Base-by-base conservation (phyloP, 1,140 invertebrate species). In the Micrasema minimum region DNA sequence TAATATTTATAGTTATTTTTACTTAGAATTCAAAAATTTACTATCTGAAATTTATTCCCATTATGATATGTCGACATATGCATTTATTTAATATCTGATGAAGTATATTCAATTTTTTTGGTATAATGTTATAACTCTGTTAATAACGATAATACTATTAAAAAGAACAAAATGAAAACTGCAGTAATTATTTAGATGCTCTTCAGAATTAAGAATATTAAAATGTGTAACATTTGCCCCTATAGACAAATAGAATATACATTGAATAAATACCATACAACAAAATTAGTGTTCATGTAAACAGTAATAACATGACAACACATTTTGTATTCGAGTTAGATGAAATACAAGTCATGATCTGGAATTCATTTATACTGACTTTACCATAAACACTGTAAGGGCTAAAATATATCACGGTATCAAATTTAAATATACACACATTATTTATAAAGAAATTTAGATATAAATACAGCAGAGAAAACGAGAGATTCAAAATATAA, bases 231-330 rank as follows among this genome's bases (percentile, higher is more conserved):
- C n/a, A n/a, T n/a, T n/a, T 55, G 26, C 59, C 22, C 41, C 7
- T 26, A 46, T 46, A n/a, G 59, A 64, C 59, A 64, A 64, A n/a
- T n/a, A n/a, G n/a, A 31, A 45, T 64, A 45, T 46, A 31, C 45
- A 23, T 64, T 46, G n/a, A n/a, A n/a, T 22, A 23, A 4, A 45
- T 1, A 45, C n/a, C 22, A 20, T 26, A 43, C n/a, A 22, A 45
- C 16, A 46, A 45, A n/a, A 62, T 57, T 9, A 26, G 35, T 37
- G 53, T 35, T 57, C 35, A n/a, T 31, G n/a, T 57, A 26, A 4
- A 31, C 14, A n/a, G 11, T 26, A 16, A 14, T 4, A 46, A 46
- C 59, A 46, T 64, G 59, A 64, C 59, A 46, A 23, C 14, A 18
- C 38, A 51, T 51, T 51, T 66, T 18, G 22, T 41, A 41, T 18